A percentile compares a stretch with the other conserved stretches of the same genome.
Evolutionary conservation across 2,797 vertebrate genomes (phyloP).

Genomic region (Anas bahamensis): DNA sequence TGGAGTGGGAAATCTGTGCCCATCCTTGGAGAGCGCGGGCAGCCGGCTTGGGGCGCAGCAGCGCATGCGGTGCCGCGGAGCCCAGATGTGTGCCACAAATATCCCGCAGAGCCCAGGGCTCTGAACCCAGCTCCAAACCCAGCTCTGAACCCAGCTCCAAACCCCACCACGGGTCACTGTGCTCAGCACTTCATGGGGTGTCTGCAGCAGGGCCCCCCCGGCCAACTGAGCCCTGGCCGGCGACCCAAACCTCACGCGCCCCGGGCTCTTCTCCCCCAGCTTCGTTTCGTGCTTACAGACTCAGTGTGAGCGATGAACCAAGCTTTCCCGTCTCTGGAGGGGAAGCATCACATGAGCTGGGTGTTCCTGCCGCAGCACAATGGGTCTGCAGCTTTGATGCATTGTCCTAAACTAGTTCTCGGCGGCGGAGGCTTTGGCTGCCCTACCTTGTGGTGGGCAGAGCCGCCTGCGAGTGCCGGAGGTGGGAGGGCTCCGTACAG

Average conservation of each 20-base stretch:
- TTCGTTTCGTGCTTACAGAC: not conserved
- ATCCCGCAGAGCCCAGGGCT: not conserved
- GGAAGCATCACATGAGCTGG: not conserved
- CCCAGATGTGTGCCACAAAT: not conserved
- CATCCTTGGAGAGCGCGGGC: not conserved
- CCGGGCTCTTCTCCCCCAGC: not conserved
- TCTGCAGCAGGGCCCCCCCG: not conserved
- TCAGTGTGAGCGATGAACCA: not conserved
- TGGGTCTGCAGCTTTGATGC: not conserved
- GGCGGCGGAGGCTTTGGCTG: not conserved
- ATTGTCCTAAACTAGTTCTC: fast-evolving
- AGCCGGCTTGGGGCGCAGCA: not conserved
- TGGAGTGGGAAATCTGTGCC: not conserved
- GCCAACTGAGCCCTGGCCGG: no score
- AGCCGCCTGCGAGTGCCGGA: no score
- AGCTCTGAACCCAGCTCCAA: fast-evolving
- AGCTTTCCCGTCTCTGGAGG: not conserved
- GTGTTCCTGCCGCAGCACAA: not conserved
- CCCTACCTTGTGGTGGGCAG: not conserved
- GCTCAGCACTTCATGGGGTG: not conserved
- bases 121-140: fast-evolving
- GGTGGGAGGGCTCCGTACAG: not conserved
- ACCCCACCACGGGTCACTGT: no score
- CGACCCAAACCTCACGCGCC: not conserved
- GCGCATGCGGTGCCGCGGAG: not conserved